These are phyloP conservation scores for Menidia menidia DNA, from an alignment of 2,797 vertebrate species.

Conservation along the genomic window DNA sequence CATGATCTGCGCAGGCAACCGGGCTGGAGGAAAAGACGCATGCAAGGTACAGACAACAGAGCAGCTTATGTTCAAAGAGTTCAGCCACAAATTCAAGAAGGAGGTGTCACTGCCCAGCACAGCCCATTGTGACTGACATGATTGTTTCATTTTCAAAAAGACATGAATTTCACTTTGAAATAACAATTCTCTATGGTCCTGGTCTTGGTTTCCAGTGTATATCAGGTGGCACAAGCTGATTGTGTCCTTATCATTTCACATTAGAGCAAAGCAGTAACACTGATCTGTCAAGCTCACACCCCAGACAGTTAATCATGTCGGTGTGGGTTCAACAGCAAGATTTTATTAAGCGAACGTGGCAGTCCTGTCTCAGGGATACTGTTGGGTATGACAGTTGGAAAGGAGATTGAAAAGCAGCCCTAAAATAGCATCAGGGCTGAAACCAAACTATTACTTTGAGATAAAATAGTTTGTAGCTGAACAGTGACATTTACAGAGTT, in stretches of 20 bases:
- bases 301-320: conserved; percentile 30
- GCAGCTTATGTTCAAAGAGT: not conserved
- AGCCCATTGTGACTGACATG: conserved; percentile 6
- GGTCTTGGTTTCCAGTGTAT: conserved; percentile 20
- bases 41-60: conserved; percentile 78
- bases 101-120: not conserved
- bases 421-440: conserved; percentile 32
- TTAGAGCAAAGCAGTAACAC: conserved; percentile 42
- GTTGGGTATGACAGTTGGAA: conserved; percentile 31
- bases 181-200: conserved; percentile 17
- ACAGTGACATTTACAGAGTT: conserved; percentile 12
- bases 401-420: conserved; percentile 23
- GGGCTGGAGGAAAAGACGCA: conserved; percentile 80
- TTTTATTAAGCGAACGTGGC: conserved; percentile 42
- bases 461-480: not conserved
- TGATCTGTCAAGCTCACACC: conserved; percentile 27
- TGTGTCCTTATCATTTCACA: conserved; percentile 36
- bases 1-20: conserved; percentile 86
- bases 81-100: not conserved
- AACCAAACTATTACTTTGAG: conserved; percentile 6
- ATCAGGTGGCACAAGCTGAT: conserved; percentile 30
- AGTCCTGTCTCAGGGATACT: conserved; percentile 23
- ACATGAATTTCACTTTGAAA: conserved; percentile 34
- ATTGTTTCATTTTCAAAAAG: conserved; percentile 28
- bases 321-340: conserved; percentile 34